Conservation (phyloP, 2,797 vertebrate genomes). For the Phoxinus dragarum region DNA sequence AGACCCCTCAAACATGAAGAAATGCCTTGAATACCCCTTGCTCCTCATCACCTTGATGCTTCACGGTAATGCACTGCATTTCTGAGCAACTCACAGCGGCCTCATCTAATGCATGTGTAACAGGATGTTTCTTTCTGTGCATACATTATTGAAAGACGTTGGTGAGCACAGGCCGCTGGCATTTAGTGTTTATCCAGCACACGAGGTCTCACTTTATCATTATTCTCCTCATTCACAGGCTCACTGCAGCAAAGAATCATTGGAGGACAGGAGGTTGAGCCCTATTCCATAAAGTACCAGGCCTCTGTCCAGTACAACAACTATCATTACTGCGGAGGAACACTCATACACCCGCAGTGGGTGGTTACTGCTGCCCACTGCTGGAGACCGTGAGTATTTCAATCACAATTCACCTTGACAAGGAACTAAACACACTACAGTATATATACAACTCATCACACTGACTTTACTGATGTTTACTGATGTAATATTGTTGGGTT, state of each 20-base stretch:
- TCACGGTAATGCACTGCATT: conserved; percentile 51
- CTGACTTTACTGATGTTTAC: background rate
- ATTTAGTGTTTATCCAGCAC: background rate
- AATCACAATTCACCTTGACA: background rate
- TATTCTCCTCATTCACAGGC: conserved; percentile 59
- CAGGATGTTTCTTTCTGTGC: background rate
- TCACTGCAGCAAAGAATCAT: conserved; percentile 66
- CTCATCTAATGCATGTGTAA: conserved; percentile 18
- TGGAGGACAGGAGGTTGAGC: conserved; percentile 66
- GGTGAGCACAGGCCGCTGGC: background rate
- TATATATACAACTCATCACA: background rate
- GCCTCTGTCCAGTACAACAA: conserved; percentile 67
- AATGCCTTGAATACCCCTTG: conserved; percentile 40
- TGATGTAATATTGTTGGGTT: background rate
- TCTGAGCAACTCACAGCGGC: background rate
- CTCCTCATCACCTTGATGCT: conserved; percentile 44
- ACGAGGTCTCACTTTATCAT: background rate
- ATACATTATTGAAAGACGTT: background rate
- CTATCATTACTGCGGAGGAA: conserved; percentile 70
- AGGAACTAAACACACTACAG: background rate
- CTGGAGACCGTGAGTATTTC: conserved; percentile 72
- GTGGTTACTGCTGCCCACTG: conserved; percentile 73
- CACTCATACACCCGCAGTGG: conserved; percentile 67
- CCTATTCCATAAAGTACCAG: conserved; percentile 70
- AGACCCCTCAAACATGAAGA: conserved; percentile 55